Base-by-base conservation (phyloP, 2,113 vertebrate genomes). In the Menura novaehollandiae region DNA sequence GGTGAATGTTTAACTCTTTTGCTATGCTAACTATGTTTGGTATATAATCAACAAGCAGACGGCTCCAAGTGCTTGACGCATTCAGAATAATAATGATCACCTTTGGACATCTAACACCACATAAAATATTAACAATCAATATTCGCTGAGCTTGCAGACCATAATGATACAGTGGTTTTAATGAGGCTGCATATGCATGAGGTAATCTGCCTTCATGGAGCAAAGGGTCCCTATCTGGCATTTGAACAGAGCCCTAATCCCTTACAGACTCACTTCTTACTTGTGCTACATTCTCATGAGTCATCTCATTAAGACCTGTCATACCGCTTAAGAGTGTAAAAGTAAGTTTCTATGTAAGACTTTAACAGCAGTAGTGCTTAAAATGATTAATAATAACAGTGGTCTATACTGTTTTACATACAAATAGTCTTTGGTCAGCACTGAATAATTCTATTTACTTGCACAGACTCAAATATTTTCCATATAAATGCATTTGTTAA, bases 41-140 rank as follows among this genome's bases (percentile, higher is more conserved):
- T 74, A 30, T 67, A 28, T 20, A 74, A 88, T 39, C 72, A 95
- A 80, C 63, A 69, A 79, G 69, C 62, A 88, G 66, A 55, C 46
- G 69, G 80, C 64, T 92, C 75, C 60, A 60, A 41, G 47, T 24
- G 43, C 21, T 74, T 84, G 86, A 67, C 47, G 84, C 76, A 52
- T 55, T 55, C 79, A 81, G 80, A 86, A 93, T 81, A 86, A 92
- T 43, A 90, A 92, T 10, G 32, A 94, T 74, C 80, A 91, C 74
- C 85, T 83, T 43, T 53, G 63, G 92, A 77, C 85, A 86, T 78
- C 75, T 85, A 95, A 56, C 71, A 52, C 53, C 69, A 94, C 63
- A 74, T 69, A 74, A 96, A 96, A 89, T 92, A 95, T 91, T 92
- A 96, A 85, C 49, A 76, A 60, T 85, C 81, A 60, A 74, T 91